A percentile compares a stretch with the other conserved stretches of the same genome.
Conservation (phyloP, 2,113 vertebrate species). For the Alethe castanea region DNA sequence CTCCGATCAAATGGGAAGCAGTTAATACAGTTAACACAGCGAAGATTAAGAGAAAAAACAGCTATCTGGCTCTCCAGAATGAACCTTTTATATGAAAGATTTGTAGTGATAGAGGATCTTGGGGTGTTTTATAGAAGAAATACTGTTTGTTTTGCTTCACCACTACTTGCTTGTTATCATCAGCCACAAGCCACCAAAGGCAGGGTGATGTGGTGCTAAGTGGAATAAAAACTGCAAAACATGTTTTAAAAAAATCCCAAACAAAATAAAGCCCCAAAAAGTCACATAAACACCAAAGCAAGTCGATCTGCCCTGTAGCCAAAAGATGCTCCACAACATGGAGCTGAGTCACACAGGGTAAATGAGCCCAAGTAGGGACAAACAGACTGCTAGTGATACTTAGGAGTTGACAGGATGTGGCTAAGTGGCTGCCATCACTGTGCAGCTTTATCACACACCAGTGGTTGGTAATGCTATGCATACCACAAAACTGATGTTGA, state of each 20-base stretch:
- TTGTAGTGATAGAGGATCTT: background rate
- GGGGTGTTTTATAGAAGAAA: background rate
- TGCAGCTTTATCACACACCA: background rate
- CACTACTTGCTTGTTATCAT: background rate
- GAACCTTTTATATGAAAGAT: background rate
- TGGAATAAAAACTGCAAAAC: background rate
- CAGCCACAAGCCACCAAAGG: background rate
- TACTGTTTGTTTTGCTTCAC: background rate
- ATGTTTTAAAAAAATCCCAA: background rate
- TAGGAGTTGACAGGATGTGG: background rate
- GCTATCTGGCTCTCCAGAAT: background rate
- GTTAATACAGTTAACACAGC: background rate
- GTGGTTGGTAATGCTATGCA: background rate
- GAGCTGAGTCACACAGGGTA: background rate
- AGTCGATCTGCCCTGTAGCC: background rate
- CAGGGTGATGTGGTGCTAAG: background rate
- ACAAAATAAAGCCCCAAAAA: background rate
- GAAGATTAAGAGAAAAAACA: background rate
- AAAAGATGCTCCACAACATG: background rate
- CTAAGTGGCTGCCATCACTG: background rate
- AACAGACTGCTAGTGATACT: background rate
- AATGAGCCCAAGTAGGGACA: background rate
- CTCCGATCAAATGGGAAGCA: background rate
- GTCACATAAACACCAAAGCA: background rate
- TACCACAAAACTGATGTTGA: background rate